These are phyloP conservation scores for Tipula vernalis DNA, from an alignment of 2,888 invertebrate genomes.

Conservation along the genomic window DNA sequence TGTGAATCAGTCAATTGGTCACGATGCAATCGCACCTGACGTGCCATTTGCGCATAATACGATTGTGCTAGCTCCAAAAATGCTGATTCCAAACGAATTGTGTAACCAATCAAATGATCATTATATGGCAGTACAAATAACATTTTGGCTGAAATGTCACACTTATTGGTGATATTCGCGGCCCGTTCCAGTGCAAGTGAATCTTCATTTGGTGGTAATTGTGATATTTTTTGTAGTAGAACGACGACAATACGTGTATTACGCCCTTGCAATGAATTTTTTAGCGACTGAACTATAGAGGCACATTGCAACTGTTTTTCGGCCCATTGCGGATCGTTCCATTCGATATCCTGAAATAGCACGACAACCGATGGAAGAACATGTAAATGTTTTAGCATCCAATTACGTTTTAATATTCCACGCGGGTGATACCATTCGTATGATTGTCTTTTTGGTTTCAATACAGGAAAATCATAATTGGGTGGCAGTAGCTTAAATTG, in stretches of 20 bases:
- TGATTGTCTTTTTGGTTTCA: slow-evolving; percentile 74
- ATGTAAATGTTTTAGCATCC: slow-evolving; percentile 88
- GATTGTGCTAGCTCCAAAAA: slow-evolving; percentile 87
- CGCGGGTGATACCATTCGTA: slow-evolving; percentile 94
- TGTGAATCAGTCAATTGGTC: slow-evolving; percentile 85
- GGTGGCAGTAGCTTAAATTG: slow-evolving; percentile 69
- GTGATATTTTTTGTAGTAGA: slow-evolving; percentile 73
- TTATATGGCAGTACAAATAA: slow-evolving; percentile 85
- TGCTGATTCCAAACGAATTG: slow-evolving; percentile 75
- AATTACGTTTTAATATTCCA: slow-evolving; percentile 86
- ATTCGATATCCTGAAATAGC: slow-evolving; percentile 92
- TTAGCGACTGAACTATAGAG: slow-evolving; percentile 69
- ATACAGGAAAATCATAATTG: slow-evolving; percentile 76
- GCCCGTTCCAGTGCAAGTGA: slow-evolving; percentile 81
- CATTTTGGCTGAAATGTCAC: slow-evolving; percentile 83
- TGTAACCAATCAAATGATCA: slow-evolving; percentile 68
- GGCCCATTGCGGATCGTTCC: slow-evolving; percentile 90
- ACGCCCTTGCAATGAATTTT: slow-evolving; percentile 37
- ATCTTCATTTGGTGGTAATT: slow-evolving; percentile 68
- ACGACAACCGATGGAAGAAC: slow-evolving; percentile 87
- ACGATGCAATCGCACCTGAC: slow-evolving; percentile 74
- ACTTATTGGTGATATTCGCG: slow-evolving; percentile 77
- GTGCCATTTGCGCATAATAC: slow-evolving; percentile 83
- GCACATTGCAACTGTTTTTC: slow-evolving; percentile 92
- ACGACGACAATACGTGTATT: slow-evolving; percentile 72